Evolutionary conservation across 2,888 invertebrate species (phyloP).

Genomic region (Blera fallax): DNA sequence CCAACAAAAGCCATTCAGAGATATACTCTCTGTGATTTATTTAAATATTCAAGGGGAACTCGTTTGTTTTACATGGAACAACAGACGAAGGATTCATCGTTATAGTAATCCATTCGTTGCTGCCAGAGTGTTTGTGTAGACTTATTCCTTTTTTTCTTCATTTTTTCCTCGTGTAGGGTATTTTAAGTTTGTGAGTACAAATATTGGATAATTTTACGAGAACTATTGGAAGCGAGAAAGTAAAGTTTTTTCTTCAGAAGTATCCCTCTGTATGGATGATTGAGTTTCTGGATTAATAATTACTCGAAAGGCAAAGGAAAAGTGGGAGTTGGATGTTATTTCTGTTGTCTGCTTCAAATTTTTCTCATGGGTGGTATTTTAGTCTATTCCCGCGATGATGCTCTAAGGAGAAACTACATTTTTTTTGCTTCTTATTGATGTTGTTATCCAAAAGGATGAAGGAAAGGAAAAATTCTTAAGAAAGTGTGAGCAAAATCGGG

Average conservation of each 20-base stretch:
- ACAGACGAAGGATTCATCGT: constrained; percentile 47
- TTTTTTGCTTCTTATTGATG: constrained; percentile 16
- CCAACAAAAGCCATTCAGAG: constrained; percentile 9
- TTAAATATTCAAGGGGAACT: constrained; percentile 40
- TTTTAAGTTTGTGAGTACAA: neutral
- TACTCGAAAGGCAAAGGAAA: neutral
- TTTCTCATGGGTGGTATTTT: constrained; percentile 11
- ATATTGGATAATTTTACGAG: neutral
- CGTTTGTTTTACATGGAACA: constrained; percentile 42
- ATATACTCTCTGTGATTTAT: constrained; percentile 12
- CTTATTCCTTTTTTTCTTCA: neutral
- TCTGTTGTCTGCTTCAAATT: neutral
- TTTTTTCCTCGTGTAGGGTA: neutral
- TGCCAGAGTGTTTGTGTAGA: constrained; percentile 56
- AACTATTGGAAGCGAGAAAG: neutral
- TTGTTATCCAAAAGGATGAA: constrained; percentile 8
- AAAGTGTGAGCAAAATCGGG: neutral
- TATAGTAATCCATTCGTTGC: constrained; percentile 33
- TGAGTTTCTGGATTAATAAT: constrained; percentile 37
- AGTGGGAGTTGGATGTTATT: neutral
- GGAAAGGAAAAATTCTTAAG: neutral
- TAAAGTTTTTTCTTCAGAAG: neutral
- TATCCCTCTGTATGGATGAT: neutral
- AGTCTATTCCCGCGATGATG: constrained; percentile 8
- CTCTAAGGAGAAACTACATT: neutral